phyloP scores from a whole-genome alignment of 2,797 vertebrate species.

The Pyrocephalus nanus region DNA sequence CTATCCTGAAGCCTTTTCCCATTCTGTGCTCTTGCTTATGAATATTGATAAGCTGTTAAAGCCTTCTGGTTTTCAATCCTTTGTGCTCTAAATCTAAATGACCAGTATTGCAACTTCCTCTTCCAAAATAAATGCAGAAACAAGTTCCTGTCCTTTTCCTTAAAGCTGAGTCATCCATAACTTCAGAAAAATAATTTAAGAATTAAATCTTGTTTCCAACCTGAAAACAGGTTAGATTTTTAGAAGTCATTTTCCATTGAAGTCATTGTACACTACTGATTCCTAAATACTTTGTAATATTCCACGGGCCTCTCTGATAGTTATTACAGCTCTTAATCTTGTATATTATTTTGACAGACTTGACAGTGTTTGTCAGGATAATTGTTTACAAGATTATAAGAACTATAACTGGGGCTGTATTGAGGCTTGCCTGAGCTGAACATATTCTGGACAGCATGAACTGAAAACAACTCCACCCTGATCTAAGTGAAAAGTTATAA shows the following conservation, averaged over 20 bases:
- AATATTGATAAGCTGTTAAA: background rate
- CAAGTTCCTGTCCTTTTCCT: background rate
- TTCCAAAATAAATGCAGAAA: background rate
- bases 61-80: background rate
- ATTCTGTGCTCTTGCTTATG: background rate
- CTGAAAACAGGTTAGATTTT: background rate
- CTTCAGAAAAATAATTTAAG: background rate
- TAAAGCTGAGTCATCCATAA: background rate
- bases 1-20: background rate
- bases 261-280: fast-evolving
- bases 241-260: background rate
- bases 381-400: background rate
- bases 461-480: background rate
- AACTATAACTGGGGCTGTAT: background rate
- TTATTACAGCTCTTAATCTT: background rate
- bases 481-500: background rate
- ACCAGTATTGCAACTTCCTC: background rate
- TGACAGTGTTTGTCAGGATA: background rate
- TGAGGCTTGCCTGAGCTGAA: background rate
- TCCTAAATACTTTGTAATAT: background rate
- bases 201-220: background rate
- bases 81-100: background rate
- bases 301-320: background rate
- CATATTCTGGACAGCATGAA: background rate
- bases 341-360: background rate